Evolutionary conservation across 1,140 invertebrate genomes (phyloP).

Genomic region (Lamellibrachia luymesi): DNA sequence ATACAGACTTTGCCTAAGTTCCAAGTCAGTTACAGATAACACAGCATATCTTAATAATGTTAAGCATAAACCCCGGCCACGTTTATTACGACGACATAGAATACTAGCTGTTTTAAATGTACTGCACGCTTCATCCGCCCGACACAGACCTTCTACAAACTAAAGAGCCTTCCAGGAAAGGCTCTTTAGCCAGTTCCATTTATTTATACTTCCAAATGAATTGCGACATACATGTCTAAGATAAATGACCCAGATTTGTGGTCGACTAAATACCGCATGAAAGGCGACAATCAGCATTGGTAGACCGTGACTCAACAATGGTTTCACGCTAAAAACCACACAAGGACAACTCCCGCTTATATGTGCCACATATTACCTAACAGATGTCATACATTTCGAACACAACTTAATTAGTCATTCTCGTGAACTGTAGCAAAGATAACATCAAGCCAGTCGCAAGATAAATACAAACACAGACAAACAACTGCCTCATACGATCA

Average conservation of each 20-base stretch:
- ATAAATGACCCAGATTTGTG: no score
- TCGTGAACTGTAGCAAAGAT: background rate
- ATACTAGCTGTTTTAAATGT: background rate
- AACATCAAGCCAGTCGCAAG: background rate
- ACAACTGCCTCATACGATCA: background rate
- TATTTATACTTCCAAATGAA: no score
- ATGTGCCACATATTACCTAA: no score
- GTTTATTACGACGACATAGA: background rate
- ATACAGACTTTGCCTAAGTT: background rate
- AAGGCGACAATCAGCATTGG: no score
- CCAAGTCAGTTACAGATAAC: background rate
- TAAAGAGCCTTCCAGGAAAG: no score
- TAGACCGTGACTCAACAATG: no score
- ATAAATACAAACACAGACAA: background rate
- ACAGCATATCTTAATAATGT: background rate
- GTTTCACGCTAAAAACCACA: no score
- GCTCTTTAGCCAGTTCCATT: no score
- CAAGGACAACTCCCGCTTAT: no score
- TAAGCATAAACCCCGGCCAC: background rate
- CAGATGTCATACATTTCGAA: background rate
- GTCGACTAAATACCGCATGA: no score
- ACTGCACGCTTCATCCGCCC: background rate
- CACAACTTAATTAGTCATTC: background rate
- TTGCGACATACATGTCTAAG: no score
- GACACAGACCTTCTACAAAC: background rate